A percentile compares a stretch with the other conserved stretches of the same genome.
These are phyloP conservation scores for Noctuana brunneofusca DNA, from an alignment of 2,888 invertebrate genomes.

Conservation along the genomic window DNA sequence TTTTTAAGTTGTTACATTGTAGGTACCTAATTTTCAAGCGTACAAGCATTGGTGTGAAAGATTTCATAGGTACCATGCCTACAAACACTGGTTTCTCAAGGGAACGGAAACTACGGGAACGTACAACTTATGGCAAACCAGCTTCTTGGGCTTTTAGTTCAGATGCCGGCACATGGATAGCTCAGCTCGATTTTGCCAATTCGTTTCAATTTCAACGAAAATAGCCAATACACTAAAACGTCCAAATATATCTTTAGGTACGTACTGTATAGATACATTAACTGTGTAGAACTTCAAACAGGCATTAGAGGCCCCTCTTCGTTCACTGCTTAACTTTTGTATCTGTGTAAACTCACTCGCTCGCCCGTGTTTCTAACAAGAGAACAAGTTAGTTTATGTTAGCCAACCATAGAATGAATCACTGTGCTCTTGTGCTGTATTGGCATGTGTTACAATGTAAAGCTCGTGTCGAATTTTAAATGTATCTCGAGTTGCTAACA, in stretches of 20 bases:
- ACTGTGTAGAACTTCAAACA: neutral
- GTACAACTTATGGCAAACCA: too few relatives aligned
- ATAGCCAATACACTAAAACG: neutral
- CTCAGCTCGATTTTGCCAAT: neutral
- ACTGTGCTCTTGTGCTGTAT: conserved; percentile 6
- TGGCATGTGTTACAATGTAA: conserved; percentile 9
- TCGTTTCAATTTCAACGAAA: neutral
- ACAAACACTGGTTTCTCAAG: too few relatives aligned
- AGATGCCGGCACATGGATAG: neutral
- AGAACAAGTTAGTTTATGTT: conserved; percentile 11
- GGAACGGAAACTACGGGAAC: too few relatives aligned
- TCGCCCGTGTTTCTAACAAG: conserved; percentile 1
- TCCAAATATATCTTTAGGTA: neutral
- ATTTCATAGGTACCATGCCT: too few relatives aligned
- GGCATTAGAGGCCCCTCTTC: neutral
- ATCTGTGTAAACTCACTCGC: neutral
- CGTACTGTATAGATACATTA: neutral
- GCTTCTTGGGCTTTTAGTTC: neutral
- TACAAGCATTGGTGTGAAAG: too few relatives aligned
- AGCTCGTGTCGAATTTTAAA: conserved; percentile 8
- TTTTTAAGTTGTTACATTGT: neutral
- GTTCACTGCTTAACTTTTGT: conserved; percentile 4
- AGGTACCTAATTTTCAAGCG: too few relatives aligned
- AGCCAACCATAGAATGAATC: conserved; percentile 11
- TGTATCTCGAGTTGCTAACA: neutral